Base-by-base conservation (phyloP, 2,888 invertebrate genomes). In the Cepaea hortensis region DNA sequence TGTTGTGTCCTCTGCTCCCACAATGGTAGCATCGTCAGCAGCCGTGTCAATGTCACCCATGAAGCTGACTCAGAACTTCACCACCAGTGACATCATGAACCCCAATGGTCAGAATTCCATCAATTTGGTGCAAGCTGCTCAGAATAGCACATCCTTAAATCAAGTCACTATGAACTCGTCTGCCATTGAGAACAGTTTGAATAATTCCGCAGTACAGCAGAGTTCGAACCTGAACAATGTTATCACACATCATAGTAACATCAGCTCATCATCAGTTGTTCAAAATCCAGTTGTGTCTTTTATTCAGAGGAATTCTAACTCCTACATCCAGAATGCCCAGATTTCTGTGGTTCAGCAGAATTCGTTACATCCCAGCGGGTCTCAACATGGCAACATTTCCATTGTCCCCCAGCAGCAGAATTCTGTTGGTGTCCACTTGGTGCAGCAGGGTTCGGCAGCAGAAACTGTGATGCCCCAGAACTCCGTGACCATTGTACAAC, bases 71-170 rank as follows among this genome's bases (percentile, higher is more conserved):
- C 62, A 55, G 18, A 65, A 72, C 5, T 46, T 46, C 9, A 35
- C 15, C 61, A 72, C 50, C 48, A 81, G 75, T 75, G 73, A 73
- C 18, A 5, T 18, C 15, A 15, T 75, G 23, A 73, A 62, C 13
- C 62, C 83, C 13, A 82, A 50, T 55, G 20, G 13, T 81, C 83
- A 84, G 83, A 84, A 84, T 84, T 84, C 81, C 81, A 81, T 81
- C 0, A 70, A 48, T 70, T 70, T 48, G 50, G 50, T 23, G 55
- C 81, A 81, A 6, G 65, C 68, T 81, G 55, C 81, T 55, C 81
- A 81, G 23, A 72, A 23, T 48, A 81, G 23, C 50, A 20, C 81
- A 35, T 15, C 70, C 1, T 7, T 68, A 48, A 68, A 50, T 72
- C 81, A 81, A 15, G 3, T 81, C 13, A 15, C n/a, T 2, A 70